Conservation (phyloP, 1,140 invertebrate species). For the Whitmania pigra region DNA sequence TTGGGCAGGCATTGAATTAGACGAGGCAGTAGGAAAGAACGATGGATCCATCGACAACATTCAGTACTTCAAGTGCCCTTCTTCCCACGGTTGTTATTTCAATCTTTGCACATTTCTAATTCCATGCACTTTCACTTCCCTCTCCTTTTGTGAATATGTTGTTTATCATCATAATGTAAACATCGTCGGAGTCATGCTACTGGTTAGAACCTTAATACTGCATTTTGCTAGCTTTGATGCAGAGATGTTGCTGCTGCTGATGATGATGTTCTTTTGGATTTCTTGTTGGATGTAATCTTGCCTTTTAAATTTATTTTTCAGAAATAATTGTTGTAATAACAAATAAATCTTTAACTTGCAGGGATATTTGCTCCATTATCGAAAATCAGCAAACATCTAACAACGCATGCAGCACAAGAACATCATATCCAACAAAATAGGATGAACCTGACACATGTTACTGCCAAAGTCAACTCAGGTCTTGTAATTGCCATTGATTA, state of each 20-base stretch:
- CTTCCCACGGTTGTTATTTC: conserved; percentile 33
- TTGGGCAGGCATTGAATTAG: conserved; percentile 42
- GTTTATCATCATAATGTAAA: too few species aligned
- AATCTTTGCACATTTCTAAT: background rate
- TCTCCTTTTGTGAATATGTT: too few species aligned
- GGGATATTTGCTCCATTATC: conserved; percentile 45
- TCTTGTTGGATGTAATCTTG: too few species aligned
- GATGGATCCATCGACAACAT: conserved; percentile 41
- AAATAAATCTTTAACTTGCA: conserved; percentile 21
- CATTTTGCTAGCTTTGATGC: too few species aligned
- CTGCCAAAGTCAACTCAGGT: conserved; percentile 35
- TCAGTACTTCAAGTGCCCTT: conserved; percentile 38
- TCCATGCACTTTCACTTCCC: background rate
- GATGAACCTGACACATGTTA: conserved; percentile 31
- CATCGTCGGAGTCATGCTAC: too few species aligned
- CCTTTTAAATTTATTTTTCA: too few species aligned
- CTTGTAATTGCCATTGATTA: background rate
- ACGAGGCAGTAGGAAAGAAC: conserved; percentile 40
- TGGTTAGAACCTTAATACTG: too few species aligned
- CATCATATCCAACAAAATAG: conserved; percentile 14
- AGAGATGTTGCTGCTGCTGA: too few species aligned
- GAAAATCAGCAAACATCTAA: conserved; percentile 33
- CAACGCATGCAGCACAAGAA: conserved; percentile 19
- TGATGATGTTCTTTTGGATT: too few species aligned
- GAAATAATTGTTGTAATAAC: too few species aligned